phyloP scores from a whole-genome alignment of 2,797 vertebrate genomes.

The Falco novaeseelandiae region DNA sequence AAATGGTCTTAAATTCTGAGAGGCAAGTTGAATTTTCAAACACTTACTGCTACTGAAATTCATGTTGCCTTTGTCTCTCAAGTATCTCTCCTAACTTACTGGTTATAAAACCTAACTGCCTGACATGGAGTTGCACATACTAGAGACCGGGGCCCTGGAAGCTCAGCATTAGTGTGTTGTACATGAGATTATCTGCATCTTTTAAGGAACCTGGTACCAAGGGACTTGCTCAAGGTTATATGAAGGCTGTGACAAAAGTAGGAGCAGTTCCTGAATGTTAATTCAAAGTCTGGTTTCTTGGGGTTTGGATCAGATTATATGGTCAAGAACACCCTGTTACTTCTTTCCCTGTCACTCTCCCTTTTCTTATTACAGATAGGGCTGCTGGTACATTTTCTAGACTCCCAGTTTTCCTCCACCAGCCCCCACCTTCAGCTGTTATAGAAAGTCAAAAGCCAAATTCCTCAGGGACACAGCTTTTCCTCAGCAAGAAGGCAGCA shows the following conservation, averaged over 20 bases:
- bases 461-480: not conserved
- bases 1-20: not conserved
- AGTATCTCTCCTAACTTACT: not conserved
- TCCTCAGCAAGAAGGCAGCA: not conserved
- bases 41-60: not conserved
- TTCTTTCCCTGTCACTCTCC: not conserved
- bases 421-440: not conserved
- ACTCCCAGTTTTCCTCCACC: not conserved
- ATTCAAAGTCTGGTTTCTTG: not conserved
- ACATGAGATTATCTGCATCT: not conserved
- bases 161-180: not conserved
- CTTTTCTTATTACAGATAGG: not conserved
- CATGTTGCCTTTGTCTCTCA: not conserved
- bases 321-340: not conserved
- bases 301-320: not conserved
- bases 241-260: not conserved
- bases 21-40: not conserved
- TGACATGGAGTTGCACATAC: not conserved
- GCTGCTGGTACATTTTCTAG: not conserved
- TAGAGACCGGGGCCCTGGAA: not conserved
- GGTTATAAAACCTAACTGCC: not conserved
- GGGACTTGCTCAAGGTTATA: not conserved
- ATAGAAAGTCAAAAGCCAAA: not conserved
- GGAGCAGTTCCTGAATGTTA: not conserved
- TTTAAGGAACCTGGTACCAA: not conserved